Evolutionary conservation across 2,888 invertebrate genomes (phyloP).

Genomic region (Elaeidobius kamerunicus): DNA sequence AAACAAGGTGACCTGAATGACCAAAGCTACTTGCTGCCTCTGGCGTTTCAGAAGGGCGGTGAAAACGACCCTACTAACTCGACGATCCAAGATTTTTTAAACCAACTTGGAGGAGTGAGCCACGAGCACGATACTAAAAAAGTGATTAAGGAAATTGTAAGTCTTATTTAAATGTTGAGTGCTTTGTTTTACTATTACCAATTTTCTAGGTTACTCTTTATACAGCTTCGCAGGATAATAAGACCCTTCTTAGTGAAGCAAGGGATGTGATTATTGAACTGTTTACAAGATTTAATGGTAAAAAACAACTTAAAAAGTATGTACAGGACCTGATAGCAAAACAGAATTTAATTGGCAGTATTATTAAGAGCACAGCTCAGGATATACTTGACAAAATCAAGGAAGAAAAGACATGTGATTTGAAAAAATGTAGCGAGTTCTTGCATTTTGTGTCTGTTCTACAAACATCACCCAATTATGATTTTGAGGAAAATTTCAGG

Average conservation of each 20-base stretch:
- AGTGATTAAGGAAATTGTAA: slow-evolving; percentile 25
- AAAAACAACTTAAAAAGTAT: slow-evolving; percentile 37
- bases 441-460: slow-evolving; percentile 36
- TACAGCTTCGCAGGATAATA: slow-evolving; percentile 17
- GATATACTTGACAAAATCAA: slow-evolving; percentile 32
- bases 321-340: slow-evolving; percentile 35
- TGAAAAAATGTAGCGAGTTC: slow-evolving; percentile 35
- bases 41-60: slow-evolving; percentile 17
- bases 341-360: slow-evolving; percentile 27
- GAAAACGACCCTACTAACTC: slow-evolving; percentile 14
- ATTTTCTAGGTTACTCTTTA: slow-evolving; percentile 21
- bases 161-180: not conserved
- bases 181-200: not conserved
- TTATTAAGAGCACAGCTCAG: slow-evolving; percentile 30
- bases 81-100: slow-evolving; percentile 17
- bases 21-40: slow-evolving; percentile 11
- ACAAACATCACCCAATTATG: slow-evolving; percentile 32
- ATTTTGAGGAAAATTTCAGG: slow-evolving; percentile 34
- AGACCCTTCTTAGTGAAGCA: slow-evolving; percentile 52
- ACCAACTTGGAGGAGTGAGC: slow-evolving; percentile 14
- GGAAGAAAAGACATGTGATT: slow-evolving; percentile 31
- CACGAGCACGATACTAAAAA: slow-evolving; percentile 22
- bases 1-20: slow-evolving; percentile 7
- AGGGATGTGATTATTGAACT: slow-evolving; percentile 36
- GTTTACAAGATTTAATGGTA: slow-evolving; percentile 34